These are phyloP conservation scores for Limnodromus scolopaceus DNA, from an alignment of 2,797 vertebrate species.

Conservation along the genomic window DNA sequence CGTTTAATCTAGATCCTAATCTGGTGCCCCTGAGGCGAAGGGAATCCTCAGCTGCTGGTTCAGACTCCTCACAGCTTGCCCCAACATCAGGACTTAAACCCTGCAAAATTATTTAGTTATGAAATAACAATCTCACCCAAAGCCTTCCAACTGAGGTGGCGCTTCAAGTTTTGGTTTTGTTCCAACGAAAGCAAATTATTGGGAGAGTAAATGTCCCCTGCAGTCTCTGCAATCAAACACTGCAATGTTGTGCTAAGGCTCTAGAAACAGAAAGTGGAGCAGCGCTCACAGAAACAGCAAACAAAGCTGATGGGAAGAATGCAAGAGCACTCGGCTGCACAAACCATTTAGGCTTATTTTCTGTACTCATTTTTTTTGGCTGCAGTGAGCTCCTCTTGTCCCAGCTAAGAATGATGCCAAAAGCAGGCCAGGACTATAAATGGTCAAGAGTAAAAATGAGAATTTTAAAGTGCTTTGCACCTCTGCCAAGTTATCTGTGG, in stretches of 20 bases:
- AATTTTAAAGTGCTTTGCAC: not conserved
- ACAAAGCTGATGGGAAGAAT: not conserved
- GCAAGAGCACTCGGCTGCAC: not conserved
- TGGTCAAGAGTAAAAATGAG: constrained; percentile 44
- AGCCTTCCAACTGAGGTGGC: not conserved
- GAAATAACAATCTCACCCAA: constrained; percentile 22
- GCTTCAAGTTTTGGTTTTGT: not conserved
- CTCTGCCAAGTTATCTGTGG: not conserved
- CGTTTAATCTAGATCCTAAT: not conserved
- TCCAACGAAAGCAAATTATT: constrained; percentile 43
- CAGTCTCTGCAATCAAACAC: constrained; percentile 28
- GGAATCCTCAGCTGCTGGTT: not conserved
- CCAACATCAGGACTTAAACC: not conserved
- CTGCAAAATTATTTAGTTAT: not conserved
- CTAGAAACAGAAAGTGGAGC: constrained; percentile 21
- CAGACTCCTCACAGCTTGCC: not conserved
- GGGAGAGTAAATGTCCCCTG: constrained; percentile 38
- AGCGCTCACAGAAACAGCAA: constrained; percentile 30
- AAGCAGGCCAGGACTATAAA: constrained; percentile 41
- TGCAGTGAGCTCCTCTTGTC: constrained; percentile 13
- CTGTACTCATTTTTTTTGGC: constrained; percentile 19
- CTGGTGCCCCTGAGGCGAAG: not conserved
- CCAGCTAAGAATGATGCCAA: constrained; percentile 39
- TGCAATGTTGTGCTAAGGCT: not conserved
- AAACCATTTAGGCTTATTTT: not conserved